Evolutionary conservation across 2,113 vertebrate species (phyloP).

Genomic region (Pteronura brasiliensis): DNA sequence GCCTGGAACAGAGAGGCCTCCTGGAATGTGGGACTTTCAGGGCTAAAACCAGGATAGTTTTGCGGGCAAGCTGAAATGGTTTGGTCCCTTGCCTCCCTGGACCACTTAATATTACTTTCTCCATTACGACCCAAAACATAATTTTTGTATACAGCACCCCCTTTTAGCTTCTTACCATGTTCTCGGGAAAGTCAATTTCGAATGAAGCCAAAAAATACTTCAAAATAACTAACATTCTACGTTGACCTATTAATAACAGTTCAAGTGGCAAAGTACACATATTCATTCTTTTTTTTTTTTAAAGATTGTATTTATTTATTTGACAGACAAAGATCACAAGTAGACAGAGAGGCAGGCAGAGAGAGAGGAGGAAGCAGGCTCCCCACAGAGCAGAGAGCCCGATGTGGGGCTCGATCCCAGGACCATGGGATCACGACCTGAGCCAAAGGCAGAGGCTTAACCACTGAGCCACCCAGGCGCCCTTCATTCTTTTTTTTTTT

Average conservation of each 20-base stretch:
- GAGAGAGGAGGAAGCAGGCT: too few relatives aligned
- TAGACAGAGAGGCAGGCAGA: too few relatives aligned
- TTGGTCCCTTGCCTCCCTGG: not conserved
- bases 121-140: not conserved
- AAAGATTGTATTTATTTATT: too few relatives aligned
- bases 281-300: too few relatives aligned
- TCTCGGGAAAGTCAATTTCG: not conserved
- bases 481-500: too few relatives aligned
- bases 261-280: not conserved
- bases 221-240: not conserved
- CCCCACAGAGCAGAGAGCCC: too few relatives aligned
- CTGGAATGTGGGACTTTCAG: not conserved
- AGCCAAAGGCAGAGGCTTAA: too few relatives aligned
- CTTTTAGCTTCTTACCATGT: not conserved
- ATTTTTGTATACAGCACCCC: not conserved
- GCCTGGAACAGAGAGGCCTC: not conserved
- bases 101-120: not conserved
- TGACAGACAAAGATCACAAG: too few relatives aligned
- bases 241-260: not conserved
- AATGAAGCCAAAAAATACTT: not conserved
- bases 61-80: not conserved
- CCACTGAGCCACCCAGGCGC: too few relatives aligned
- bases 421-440: too few relatives aligned
- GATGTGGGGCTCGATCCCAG: too few relatives aligned
- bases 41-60: not conserved